Evolutionary conservation across 2,113 vertebrate genomes (phyloP).

Genomic region (Gnathonemus longibarbis): DNA sequence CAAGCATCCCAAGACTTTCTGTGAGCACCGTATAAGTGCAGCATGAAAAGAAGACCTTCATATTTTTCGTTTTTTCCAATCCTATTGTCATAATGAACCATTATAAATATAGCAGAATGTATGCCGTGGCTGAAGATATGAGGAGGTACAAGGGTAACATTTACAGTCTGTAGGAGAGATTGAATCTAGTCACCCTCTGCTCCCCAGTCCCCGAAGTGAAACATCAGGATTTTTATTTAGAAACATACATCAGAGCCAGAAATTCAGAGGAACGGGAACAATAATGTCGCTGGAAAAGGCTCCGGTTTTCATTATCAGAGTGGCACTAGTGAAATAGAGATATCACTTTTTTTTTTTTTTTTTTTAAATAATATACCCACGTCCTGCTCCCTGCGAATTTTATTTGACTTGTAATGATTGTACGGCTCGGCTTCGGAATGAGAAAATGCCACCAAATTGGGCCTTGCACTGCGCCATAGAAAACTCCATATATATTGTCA

Average conservation of each 20-base stretch:
- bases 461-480: background rate
- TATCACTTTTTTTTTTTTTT: background rate
- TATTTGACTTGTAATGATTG: constrained; percentile 20
- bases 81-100: background rate
- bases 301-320: constrained; percentile 9
- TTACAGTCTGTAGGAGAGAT: background rate
- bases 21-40: background rate
- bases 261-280: constrained; percentile 2
- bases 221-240: constrained; percentile 15
- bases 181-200: background rate
- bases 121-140: background rate
- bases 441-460: background rate
- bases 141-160: background rate
- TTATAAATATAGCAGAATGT: background rate
- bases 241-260: background rate
- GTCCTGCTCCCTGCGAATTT: background rate
- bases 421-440: background rate
- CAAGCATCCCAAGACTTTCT: background rate
- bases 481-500: constrained; percentile 3
- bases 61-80: background rate
- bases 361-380: constrained; percentile 2
- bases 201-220: background rate
- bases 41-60: background rate
- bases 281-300: constrained; percentile 2
- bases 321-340: constrained; percentile 12